phyloP scores from a whole-genome alignment of 92 coral and sea anemone genomes.

The Phenganax stokvisi region DNA sequence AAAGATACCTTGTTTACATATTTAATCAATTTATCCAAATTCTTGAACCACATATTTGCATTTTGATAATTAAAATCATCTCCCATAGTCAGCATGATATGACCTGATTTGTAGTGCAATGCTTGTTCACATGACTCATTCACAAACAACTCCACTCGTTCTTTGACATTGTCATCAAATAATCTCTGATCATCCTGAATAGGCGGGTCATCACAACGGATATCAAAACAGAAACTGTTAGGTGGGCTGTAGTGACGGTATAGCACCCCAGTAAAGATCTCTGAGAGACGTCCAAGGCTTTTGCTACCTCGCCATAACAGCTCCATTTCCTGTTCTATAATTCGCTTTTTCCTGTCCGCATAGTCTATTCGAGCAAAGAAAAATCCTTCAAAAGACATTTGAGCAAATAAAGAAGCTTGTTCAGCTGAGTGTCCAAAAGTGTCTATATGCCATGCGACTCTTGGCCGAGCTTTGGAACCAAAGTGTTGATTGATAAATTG shows the following conservation, averaged over 20 bases:
- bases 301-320: constrained; percentile 84
- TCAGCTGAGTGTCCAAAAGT: constrained; percentile 95
- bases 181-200: constrained; percentile 67
- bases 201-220: constrained; percentile 63
- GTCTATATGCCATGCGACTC: constrained; percentile 93
- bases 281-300: constrained; percentile 63
- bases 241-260: constrained; percentile 76
- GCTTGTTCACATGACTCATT: constrained; percentile 62
- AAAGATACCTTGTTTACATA: constrained; percentile 70
- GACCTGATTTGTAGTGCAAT: constrained; percentile 59
- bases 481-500: constrained; percentile 71
- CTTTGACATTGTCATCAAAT: constrained; percentile 60
- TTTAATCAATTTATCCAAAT: constrained; percentile 73
- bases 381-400: constrained; percentile 95
- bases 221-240: constrained; percentile 77
- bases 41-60: constrained; percentile 78
- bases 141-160: constrained; percentile 60
- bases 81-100: constrained; percentile 88
- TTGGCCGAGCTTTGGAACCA: constrained; percentile 79
- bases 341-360: constrained; percentile 59
- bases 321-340: constrained; percentile 72
- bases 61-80: constrained; percentile 80
- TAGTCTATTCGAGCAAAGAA: constrained; percentile 83
- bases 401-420: constrained; percentile 92
- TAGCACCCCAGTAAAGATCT: constrained; percentile 80